A percentile compares a stretch with the other conserved stretches of the same genome.
Evolutionary conservation across 1,140 invertebrate genomes (phyloP).

Genomic region (Diplogasteroides magnus): DNA sequence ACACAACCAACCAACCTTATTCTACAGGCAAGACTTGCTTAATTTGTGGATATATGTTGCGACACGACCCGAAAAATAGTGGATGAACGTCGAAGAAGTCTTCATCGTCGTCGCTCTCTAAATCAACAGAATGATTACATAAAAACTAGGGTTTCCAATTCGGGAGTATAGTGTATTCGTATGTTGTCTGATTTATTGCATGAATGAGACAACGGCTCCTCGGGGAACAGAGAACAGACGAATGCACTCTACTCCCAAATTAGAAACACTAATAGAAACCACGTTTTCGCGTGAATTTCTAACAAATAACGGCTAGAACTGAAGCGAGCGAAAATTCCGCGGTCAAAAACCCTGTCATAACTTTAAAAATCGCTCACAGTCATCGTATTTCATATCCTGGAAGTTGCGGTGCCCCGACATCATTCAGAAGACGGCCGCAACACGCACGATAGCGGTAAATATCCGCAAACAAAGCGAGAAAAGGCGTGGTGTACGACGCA

Average conservation of each 20-base stretch:
- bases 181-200: no score
- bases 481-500: not conserved
- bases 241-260: no score
- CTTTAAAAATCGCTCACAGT: slow-evolving; percentile 1
- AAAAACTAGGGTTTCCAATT: no score
- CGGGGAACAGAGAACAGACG: no score
- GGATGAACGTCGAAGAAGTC: slow-evolving; percentile 24
- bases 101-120: slow-evolving; percentile 19
- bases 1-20: no score
- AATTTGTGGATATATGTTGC: no score
- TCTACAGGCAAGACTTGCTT: no score
- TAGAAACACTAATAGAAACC: no score
- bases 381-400: slow-evolving; percentile 12
- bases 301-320: not conserved
- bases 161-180: no score
- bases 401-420: slow-evolving; percentile 10
- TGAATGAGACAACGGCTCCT: no score
- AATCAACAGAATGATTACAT: not conserved
- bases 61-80: no score
- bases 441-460: slow-evolving; percentile 1
- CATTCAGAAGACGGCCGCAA: not conserved
- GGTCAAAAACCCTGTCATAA: not conserved
- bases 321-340: not conserved
- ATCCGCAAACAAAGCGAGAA: not conserved
- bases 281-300: no score